phyloP scores from a whole-genome alignment of 35 echinoderm and acorn worm species.

The Lytechinus pictus region DNA sequence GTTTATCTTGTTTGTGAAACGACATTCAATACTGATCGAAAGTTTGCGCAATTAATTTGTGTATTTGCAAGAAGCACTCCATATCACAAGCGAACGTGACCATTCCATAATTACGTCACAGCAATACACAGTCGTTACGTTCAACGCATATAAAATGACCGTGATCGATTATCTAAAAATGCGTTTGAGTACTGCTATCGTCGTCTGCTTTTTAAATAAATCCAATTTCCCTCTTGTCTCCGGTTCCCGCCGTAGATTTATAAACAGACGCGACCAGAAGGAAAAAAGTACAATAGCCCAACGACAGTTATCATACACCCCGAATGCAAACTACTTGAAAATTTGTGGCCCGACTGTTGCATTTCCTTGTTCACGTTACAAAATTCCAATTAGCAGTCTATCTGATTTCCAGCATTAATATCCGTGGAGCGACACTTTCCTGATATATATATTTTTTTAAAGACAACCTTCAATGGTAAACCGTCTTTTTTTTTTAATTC shows the following conservation, averaged over 20 bases:
- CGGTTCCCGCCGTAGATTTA: not conserved
- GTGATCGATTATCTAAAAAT: not conserved
- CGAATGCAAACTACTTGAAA: too few relatives aligned
- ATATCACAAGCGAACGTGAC: not conserved
- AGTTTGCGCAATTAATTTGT: too few relatives aligned
- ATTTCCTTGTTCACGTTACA: too few relatives aligned
- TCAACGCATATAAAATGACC: not conserved
- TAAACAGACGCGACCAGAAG: not conserved
- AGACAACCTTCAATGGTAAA: too few relatives aligned
- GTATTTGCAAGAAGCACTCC: not conserved
- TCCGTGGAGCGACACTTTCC: too few relatives aligned
- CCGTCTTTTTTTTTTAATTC: too few relatives aligned
- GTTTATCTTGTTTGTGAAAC: too few relatives aligned
- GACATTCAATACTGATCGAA: too few relatives aligned
- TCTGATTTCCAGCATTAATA: too few relatives aligned
- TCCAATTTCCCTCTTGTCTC: not conserved
- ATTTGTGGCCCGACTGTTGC: too few relatives aligned
- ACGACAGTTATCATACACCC: not conserved
- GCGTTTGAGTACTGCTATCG: not conserved
- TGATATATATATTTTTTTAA: too few relatives aligned
- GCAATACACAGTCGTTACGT: not conserved
- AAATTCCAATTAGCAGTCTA: too few relatives aligned
- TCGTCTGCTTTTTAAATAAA: slow-evolving; percentile 1
- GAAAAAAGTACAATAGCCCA: not conserved
- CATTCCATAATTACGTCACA: not conserved